Percentiles rank a stretch among this genome's conserved stretches.
These are phyloP conservation scores for Acromyrmex charruanus DNA, from an alignment of 1,140 invertebrate genomes.

Conservation along the genomic window DNA sequence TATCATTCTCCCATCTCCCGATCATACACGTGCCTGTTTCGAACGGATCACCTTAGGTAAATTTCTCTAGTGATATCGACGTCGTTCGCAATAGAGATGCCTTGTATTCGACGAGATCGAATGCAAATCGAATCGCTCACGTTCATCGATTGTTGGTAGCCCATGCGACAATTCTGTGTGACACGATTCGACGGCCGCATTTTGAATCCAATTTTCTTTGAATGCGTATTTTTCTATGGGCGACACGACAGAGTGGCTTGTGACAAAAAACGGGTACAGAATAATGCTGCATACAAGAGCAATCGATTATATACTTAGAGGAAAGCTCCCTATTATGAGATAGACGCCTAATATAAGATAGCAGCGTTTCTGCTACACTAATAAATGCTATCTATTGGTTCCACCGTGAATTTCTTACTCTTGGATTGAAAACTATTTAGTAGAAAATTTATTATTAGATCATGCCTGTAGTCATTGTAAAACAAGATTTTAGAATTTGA, in stretches of 20 bases:
- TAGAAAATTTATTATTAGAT: too few relatives aligned
- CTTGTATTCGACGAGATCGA: constrained; percentile 22
- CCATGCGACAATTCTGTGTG: constrained; percentile 15
- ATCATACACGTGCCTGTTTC: constrained; percentile 33
- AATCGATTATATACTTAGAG: not conserved
- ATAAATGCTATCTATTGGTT: too few relatives aligned
- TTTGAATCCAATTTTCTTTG: constrained; percentile 43
- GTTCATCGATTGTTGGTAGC: constrained; percentile 33
- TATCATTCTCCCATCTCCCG: constrained; percentile 25
- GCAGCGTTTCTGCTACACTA: too few relatives aligned
- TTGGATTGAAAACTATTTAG: too few relatives aligned
- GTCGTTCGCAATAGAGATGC: constrained; percentile 20
- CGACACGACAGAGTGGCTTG: not conserved
- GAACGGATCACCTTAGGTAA: constrained; percentile 60
- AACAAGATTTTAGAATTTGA: too few relatives aligned
- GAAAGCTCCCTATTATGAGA: too few relatives aligned
- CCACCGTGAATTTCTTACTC: too few relatives aligned
- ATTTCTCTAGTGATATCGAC: constrained; percentile 53
- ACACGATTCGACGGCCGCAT: constrained; percentile 33
- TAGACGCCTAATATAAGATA: too few relatives aligned
- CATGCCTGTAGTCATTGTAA: too few relatives aligned
- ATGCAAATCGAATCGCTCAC: constrained; percentile 53
- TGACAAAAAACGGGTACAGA: not conserved
- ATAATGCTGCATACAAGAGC: constrained; percentile 12
- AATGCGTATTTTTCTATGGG: constrained; percentile 27